Evolutionary conservation across 2,888 invertebrate genomes (phyloP).

Genomic region (Mimas tiliae): DNA sequence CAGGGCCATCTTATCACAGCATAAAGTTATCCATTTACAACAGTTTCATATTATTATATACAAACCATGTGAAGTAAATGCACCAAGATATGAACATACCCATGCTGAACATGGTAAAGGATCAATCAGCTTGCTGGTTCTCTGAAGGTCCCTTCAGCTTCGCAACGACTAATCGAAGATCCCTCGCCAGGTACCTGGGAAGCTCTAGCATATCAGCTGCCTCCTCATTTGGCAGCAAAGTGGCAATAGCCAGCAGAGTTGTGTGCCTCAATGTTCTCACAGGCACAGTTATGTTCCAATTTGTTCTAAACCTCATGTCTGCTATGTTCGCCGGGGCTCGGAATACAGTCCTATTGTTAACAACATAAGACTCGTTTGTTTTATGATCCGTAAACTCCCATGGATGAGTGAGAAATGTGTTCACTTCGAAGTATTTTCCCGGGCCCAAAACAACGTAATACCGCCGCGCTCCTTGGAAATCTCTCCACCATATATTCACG

Average conservation of each 20-base stretch:
- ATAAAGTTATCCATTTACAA: not conserved
- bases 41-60: not conserved
- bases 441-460: conserved; percentile 86
- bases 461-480: conserved; percentile 87
- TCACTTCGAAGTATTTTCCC: conserved; percentile 85
- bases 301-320: conserved; percentile 60
- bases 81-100: not conserved
- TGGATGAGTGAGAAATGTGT: conserved; percentile 92
- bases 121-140: not conserved
- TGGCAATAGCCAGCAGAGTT: conserved; percentile 74
- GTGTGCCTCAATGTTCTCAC: conserved; percentile 77
- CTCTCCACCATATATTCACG: conserved; percentile 90
- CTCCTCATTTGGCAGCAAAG: conserved; percentile 54
- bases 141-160: not conserved
- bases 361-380: conserved; percentile 87
- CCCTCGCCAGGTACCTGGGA: conserved; percentile 67
- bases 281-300: conserved; percentile 82
- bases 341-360: conserved; percentile 81
- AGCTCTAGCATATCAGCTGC: conserved; percentile 66
- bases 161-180: conserved; percentile 54
- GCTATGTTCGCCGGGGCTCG: conserved; percentile 66
- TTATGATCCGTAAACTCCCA: conserved; percentile 92
- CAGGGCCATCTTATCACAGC: not conserved
- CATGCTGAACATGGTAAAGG: not conserved
- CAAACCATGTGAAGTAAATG: not conserved